Conservation (phyloP, 2,113 vertebrate genomes). For the Gymnobelideus leadbeateri region DNA sequence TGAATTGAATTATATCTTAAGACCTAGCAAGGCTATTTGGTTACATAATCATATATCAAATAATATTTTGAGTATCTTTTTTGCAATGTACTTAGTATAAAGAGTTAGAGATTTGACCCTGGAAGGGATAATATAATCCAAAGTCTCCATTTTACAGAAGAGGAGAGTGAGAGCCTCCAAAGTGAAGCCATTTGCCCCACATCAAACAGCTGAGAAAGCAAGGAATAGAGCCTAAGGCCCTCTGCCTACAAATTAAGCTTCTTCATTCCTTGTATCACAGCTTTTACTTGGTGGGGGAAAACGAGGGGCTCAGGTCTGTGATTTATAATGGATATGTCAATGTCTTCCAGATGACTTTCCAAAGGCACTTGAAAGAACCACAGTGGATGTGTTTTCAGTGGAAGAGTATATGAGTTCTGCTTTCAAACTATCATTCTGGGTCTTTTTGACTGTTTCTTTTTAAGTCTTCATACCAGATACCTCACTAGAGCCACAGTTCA, state of each 20-base stretch:
- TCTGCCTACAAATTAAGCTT: neutral
- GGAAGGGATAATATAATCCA: neutral
- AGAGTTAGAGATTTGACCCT: neutral
- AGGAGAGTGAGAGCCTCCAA: neutral
- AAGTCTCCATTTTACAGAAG: neutral
- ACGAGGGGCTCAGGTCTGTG: neutral
- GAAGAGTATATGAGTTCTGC: conserved; percentile 12
- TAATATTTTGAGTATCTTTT: neutral
- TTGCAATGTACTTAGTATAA: neutral
- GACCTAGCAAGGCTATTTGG: neutral
- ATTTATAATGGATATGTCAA: neutral
- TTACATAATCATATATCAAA: neutral
- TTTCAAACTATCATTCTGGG: neutral
- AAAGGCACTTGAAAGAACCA: conserved; percentile 12
- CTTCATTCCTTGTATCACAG: neutral
- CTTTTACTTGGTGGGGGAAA: neutral
- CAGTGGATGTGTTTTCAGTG: conserved; percentile 17
- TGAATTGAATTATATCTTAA: neutral
- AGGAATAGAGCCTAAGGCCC: neutral
- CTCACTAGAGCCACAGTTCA: conserved; percentile 21
- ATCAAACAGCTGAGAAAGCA: neutral
- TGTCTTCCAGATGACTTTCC: conserved; percentile 7
- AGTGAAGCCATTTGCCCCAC: neutral
- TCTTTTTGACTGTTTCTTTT: neutral
- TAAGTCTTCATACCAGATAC: conserved; percentile 21